Base-by-base conservation (phyloP, 2,113 vertebrate species). In the Microcebus lehilahytsara region DNA sequence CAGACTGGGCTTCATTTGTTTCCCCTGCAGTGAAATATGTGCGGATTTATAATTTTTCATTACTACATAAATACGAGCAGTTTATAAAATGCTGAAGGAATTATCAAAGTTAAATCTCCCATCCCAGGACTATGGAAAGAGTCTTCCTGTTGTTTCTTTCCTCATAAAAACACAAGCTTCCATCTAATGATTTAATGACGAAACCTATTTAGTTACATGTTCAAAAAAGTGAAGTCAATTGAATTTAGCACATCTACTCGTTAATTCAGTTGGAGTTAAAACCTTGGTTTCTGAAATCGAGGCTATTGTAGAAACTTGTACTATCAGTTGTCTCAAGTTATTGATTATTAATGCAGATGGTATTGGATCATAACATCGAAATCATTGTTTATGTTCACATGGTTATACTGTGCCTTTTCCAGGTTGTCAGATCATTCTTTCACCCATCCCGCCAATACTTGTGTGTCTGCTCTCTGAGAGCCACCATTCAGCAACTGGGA, bases 21-120 rank as follows among this genome's bases (percentile, higher is more conserved):
- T 98, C 85, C 92, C 90, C 58, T 91, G 93, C 80, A 97, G 97
- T 98, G 98, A 99, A 98, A 98, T 98, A 98, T 96, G 96, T 93
- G 91, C 96, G 53, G 32, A 91, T 98, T 98, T 98, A 80, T 97
- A 96, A 97, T 96, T 98, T 98, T 97, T 97, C 98, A 97, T 98
- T 97, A 93, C 96, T 98, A 97, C 92, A 98, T 98, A 98, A 98
- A 98, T 90, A 96, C 78, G 95, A 92, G 97, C 93, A 98, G 97
- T 98, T 98, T 98, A 96, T 97, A 97, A 98, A 98, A 97, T 62
- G 51, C 95, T 93, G 42, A 71, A 93, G 88, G 92, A 98, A 98
- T 98, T 96, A 97, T 95, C 96, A 80, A 94, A 90, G 85, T 49
- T 62, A 96, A 97, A 97, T 97, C 93, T 97, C 89, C 97, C 92